A percentile compares a stretch with the other conserved stretches of the same genome.
Conservation (phyloP, 2,113 vertebrate genomes). For the Nyctereutes procyonoides region DNA sequence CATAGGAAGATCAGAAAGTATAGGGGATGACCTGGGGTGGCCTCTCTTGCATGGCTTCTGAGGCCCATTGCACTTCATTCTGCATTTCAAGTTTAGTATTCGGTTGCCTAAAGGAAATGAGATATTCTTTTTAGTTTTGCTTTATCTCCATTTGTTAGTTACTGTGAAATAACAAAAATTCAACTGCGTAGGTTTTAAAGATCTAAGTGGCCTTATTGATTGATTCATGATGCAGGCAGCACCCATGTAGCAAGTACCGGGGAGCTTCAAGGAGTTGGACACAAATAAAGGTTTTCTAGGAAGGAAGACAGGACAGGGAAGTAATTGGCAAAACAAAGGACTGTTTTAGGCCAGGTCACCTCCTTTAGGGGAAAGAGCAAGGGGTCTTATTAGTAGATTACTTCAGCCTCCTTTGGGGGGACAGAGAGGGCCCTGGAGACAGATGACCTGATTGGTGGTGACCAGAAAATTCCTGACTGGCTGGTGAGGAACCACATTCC, state of each 20-base stretch:
- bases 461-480: neutral
- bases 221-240: neutral
- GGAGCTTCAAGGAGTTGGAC: neutral
- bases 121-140: neutral
- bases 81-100: neutral
- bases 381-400: neutral
- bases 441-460: neutral
- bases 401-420: neutral
- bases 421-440: neutral
- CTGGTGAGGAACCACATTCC: neutral
- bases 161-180: neutral
- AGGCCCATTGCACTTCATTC: neutral
- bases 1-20: neutral
- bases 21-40: fast-evolving
- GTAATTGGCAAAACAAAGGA: neutral
- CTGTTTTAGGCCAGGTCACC: neutral
- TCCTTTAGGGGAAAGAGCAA: neutral
- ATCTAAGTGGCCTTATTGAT: neutral
- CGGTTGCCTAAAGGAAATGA: neutral
- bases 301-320: neutral
- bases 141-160: neutral
- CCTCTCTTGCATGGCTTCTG: neutral
- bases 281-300: neutral
- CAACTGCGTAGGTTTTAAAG: neutral
- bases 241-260: neutral